Base-by-base conservation (phyloP, 2,888 invertebrate species). In the Bhutanitis thaidina region DNA sequence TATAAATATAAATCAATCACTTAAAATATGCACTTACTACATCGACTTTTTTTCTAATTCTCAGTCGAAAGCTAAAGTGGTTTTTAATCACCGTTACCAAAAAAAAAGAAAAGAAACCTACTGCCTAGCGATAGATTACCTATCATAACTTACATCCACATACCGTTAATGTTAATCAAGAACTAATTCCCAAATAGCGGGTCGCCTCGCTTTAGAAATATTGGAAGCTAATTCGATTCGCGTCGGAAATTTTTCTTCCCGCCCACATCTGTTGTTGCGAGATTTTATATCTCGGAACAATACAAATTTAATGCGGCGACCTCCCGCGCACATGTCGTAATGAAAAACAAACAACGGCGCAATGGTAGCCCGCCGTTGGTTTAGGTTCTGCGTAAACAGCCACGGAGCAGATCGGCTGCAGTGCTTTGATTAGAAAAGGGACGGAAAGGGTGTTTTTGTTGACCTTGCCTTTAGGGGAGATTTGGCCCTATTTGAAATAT, bases 321-420 rank as follows among this genome's bases (percentile, higher is more conserved):
- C 47, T 46, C 53, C 62, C 61, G 45, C 59, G 49, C 64, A 63
- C 60, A 63, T 61, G 63, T 58, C 50, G 56, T 65, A 65, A 65
- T 65, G 65, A 62, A 65, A 65, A 61, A 57, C 58, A 63, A 63
- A 65, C 63, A 65, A 48, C 37, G 43, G 25, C 37, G 41, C 52
- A 47, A 46, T 49, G 30, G 35, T n/a, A 43, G 25, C 16, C 49
- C 37, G 16, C 43, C 13, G 49, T 49, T 49, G 49, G 43, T 49
- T 49, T 49, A 43, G 44, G 44, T 50, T 50, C 29, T 37, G 30
- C 46, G 46, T 43, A 46, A 52, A 52, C 52, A 51, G 32, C 12
- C 30, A 29, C 35, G 14, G 35, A 25, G 35, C 35, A 25, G 44
- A 44, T 30, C 32, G 46, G 55, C 54, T 59, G 59, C 49, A 40